A percentile compares a stretch with the other conserved stretches of the same genome.
Conservation (phyloP, 23 tunicate species). For the Oikopleura vanhoeffeni region DNA sequence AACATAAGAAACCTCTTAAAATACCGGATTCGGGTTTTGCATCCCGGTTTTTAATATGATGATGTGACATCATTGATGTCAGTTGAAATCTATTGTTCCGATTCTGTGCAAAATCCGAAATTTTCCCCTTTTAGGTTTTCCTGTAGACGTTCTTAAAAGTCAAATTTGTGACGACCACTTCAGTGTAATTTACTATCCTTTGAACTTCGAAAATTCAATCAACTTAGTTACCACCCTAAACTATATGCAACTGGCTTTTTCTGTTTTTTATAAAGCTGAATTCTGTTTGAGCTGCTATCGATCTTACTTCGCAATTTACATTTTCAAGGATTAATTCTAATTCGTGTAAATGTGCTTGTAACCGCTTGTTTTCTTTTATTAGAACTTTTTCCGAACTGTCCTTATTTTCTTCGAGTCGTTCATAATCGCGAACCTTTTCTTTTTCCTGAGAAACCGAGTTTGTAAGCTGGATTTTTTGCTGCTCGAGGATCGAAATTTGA, state of each 20-base stretch:
- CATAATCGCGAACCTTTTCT: background rate
- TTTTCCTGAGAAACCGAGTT: background rate
- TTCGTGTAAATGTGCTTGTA: background rate
- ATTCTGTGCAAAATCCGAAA: too few species aligned
- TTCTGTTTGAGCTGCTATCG: conserved; percentile 5
- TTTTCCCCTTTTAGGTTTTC: too few species aligned
- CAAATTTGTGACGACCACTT: too few species aligned
- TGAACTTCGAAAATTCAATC: too few species aligned
- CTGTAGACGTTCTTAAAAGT: too few species aligned
- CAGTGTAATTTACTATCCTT: too few species aligned
- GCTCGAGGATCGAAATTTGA: conserved; percentile 9
- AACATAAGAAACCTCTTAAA: too few species aligned
- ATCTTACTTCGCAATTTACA: background rate
- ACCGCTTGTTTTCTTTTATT: background rate
- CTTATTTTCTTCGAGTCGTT: background rate
- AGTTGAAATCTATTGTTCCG: too few species aligned
- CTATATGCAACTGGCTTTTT: background rate
- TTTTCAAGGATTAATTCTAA: background rate
- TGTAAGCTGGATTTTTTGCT: background rate
- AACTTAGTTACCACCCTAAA: too few species aligned
- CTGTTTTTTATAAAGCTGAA: background rate
- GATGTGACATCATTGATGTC: too few species aligned
- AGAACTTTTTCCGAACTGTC: background rate
- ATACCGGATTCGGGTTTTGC: too few species aligned
- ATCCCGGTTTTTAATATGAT: too few species aligned